Conservation (phyloP, 2,113 vertebrate species). For the Atlantisia rogersi region DNA sequence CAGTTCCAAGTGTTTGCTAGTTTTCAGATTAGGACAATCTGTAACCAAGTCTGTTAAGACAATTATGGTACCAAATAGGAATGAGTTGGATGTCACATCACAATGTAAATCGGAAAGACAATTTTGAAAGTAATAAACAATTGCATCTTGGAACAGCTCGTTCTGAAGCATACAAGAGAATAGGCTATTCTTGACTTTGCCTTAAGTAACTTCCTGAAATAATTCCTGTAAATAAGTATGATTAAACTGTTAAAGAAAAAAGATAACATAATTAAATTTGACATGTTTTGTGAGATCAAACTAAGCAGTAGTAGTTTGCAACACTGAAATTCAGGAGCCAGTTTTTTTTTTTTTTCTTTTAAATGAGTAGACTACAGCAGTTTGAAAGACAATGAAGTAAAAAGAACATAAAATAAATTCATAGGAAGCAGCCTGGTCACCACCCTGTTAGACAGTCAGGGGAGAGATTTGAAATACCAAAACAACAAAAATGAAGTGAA, state of each 20-base stretch:
- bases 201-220: conserved; percentile 34
- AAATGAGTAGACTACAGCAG: background rate
- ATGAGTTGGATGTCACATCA: conserved; percentile 15
- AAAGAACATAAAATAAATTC: background rate
- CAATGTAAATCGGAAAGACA: conserved; percentile 23
- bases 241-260: background rate
- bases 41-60: background rate
- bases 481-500: background rate
- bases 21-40: background rate
- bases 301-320: background rate
- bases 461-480: background rate
- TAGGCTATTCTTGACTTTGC: conserved; percentile 41
- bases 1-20: background rate
- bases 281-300: background rate
- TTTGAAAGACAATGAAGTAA: background rate
- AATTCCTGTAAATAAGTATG: conserved; percentile 9
- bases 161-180: background rate
- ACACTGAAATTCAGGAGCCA: background rate
- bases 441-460: background rate
- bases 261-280: conserved; percentile 11
- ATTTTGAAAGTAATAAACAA: conserved; percentile 35
- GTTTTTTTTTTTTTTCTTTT: background rate
- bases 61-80: background rate
- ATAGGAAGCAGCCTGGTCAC: background rate
- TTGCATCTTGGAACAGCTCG: background rate